A percentile compares a stretch with the other conserved stretches of the same genome.
phyloP scores from a whole-genome alignment of 1,140 invertebrate species.

The Drosophila parabipectinata region DNA sequence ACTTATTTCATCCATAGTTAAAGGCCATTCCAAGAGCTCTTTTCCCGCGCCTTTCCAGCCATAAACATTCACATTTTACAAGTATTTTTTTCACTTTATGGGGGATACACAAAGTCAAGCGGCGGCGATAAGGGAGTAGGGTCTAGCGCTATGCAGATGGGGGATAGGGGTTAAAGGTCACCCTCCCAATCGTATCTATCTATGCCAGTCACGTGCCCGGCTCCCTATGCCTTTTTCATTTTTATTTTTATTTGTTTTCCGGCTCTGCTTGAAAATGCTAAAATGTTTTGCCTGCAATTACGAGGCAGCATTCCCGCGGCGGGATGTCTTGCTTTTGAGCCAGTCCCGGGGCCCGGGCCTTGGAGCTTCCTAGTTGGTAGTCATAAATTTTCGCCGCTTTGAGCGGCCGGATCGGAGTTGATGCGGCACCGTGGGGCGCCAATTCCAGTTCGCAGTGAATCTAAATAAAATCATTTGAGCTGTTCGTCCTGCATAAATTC shows the following conservation, averaged over 20 bases:
- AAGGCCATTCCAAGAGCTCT: constrained; percentile 50
- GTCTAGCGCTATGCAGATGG: too few relatives aligned
- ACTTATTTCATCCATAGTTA: constrained; percentile 22
- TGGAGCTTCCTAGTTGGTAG: constrained; percentile 5
- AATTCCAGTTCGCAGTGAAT: constrained; percentile 42
- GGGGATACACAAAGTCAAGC: constrained; percentile 6
- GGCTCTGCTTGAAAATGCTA: constrained; percentile 35
- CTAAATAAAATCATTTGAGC: constrained; percentile 44
- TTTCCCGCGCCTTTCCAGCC: constrained; percentile 48
- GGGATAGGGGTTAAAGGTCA: constrained; percentile 25
- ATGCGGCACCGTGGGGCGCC: constrained; percentile 33
- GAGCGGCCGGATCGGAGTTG: constrained; percentile 1
- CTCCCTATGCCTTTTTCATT: not conserved
- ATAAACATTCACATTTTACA: constrained; percentile 72
- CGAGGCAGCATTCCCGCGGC: constrained; percentile 16
- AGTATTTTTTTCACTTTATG: constrained; percentile 19
- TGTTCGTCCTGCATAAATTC: constrained; percentile 29
- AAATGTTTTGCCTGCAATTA: constrained; percentile 50
- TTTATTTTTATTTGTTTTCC: constrained; percentile 43
- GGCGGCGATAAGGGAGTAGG: not conserved
- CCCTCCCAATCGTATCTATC: constrained; percentile 24
- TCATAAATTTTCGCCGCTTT: constrained; percentile 37
- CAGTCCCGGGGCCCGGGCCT: constrained; percentile 2
- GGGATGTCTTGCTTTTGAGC: constrained; percentile 39
- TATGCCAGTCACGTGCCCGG: constrained; percentile 44